phyloP scores from a whole-genome alignment of 2,113 vertebrate genomes.

The Cinclus cinclus region DNA sequence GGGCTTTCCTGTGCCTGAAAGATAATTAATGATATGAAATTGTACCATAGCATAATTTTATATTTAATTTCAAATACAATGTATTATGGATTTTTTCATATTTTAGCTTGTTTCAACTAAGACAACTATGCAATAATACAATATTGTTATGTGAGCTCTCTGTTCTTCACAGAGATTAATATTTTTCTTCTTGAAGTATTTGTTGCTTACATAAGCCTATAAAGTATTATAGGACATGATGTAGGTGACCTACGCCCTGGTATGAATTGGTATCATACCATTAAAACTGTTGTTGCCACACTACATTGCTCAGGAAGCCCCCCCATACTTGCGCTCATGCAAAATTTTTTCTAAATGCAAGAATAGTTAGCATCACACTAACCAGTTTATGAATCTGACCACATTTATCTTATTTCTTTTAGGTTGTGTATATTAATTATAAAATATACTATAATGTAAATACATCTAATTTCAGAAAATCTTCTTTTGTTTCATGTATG shows the following conservation, averaged over 20 bases:
- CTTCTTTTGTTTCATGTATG: neutral
- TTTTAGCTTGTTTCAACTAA: neutral
- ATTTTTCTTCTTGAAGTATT: neutral
- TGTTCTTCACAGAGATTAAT: neutral
- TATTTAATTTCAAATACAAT: neutral
- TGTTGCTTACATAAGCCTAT: neutral
- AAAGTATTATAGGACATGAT: neutral
- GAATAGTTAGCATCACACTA: neutral
- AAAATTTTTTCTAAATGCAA: neutral
- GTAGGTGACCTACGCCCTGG: neutral
- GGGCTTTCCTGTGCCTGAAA: neutral
- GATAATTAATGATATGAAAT: neutral
- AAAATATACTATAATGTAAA: neutral
- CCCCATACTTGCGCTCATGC: neutral
- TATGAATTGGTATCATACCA: neutral
- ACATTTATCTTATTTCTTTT: neutral
- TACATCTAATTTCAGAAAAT: neutral
- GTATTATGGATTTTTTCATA: neutral
- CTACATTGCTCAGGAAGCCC: neutral
- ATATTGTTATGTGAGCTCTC: neutral
- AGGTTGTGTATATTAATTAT: neutral
- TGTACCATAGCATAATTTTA: neutral
- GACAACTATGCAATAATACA: neutral
- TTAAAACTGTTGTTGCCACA: neutral
- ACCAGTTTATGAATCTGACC: neutral